Evolutionary conservation across 2,797 vertebrate genomes (phyloP).

Genomic region (Furcifer pardalis): DNA sequence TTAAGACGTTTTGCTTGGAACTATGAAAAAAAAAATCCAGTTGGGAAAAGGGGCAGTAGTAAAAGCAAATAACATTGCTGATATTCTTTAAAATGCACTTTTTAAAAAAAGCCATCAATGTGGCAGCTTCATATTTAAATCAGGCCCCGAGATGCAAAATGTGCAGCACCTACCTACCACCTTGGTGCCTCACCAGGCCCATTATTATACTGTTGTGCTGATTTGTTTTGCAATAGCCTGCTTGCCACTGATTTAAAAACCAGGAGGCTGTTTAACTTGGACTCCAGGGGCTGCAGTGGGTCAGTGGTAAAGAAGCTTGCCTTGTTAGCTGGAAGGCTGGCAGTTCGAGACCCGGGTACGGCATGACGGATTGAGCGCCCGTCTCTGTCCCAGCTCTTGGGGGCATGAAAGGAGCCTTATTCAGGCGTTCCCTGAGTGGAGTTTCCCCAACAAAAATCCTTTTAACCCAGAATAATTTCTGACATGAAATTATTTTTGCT

Average conservation of each 20-base stretch:
- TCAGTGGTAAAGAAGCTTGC: too few species aligned
- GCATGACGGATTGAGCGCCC: too few species aligned
- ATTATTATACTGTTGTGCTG: background rate
- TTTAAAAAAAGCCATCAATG: background rate
- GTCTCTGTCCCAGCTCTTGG: too few species aligned
- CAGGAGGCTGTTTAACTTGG: background rate
- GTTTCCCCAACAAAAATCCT: too few species aligned
- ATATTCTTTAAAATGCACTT: conserved; percentile 23
- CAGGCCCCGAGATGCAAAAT: background rate
- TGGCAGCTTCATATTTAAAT: background rate
- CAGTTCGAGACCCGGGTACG: too few species aligned
- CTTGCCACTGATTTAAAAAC: background rate
- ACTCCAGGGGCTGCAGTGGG: too few species aligned
- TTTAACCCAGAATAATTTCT: too few species aligned
- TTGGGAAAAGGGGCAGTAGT: conserved; percentile 1
- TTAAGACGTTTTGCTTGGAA: conserved; percentile 35
- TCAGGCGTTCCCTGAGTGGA: too few species aligned
- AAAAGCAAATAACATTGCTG: conserved; percentile 6
- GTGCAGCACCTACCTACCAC: background rate
- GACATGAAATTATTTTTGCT: too few species aligned
- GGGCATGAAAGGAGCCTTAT: too few species aligned
- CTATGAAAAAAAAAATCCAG: conserved; percentile 42
- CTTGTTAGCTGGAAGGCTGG: too few species aligned
- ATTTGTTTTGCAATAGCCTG: background rate
- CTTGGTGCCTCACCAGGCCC: background rate